Conservation (phyloP, 2,797 vertebrate species). For the Tamandua tetradactyla region DNA sequence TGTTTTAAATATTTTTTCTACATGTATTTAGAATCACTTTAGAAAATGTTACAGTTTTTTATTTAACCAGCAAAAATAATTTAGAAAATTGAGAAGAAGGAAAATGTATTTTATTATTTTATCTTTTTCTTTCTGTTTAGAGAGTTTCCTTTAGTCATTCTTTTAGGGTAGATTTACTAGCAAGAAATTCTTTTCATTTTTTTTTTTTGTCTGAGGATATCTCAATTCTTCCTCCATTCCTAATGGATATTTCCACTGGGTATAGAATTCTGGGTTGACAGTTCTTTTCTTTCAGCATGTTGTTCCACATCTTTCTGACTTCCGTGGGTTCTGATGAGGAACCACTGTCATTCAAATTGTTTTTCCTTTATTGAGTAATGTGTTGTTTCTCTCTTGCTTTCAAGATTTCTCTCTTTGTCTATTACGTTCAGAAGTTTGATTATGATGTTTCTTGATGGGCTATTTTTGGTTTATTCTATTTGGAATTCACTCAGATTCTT, state of each 20-base stretch:
- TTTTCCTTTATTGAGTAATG: neutral
- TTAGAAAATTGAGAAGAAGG: constrained; percentile 7
- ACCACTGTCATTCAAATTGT: neutral
- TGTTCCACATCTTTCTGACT: neutral
- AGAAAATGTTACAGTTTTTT: neutral
- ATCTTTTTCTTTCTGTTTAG: neutral
- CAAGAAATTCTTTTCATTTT: neutral
- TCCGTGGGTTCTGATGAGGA: neutral
- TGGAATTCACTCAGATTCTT: neutral
- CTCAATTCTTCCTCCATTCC: neutral
- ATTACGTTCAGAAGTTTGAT: neutral
- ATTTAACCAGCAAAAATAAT: neutral
- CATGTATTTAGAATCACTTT: neutral
- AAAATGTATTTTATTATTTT: neutral
- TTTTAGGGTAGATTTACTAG: neutral
- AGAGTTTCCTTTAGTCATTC: neutral
- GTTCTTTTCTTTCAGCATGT: neutral
- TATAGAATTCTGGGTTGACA: neutral
- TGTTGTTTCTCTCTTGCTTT: neutral
- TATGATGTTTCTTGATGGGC: neutral
- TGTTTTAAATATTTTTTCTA: neutral
- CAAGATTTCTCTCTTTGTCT: neutral
- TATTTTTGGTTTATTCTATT: neutral
- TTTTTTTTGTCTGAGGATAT: neutral
- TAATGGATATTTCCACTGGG: neutral